Base-by-base conservation (phyloP, 2,888 invertebrate species). In the Eristalis intricaria region DNA sequence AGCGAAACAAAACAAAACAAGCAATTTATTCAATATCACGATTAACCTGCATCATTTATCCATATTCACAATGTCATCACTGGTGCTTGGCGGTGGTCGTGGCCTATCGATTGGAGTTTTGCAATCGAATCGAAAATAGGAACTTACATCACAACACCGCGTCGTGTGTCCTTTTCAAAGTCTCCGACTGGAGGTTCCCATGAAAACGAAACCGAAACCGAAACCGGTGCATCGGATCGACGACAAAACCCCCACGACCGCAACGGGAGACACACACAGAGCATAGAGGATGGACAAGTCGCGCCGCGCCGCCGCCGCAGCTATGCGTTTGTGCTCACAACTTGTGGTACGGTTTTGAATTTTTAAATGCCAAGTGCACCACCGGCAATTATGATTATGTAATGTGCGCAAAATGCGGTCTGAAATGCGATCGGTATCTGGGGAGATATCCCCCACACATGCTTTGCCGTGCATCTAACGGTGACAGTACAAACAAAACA, bases 331-430 rank as follows among this genome's bases (percentile, higher is more conserved):
- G 63, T 63, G 69, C 10, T 5, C 32, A 82, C 64, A 83, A 78
- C 78, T 70, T 75, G 79, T 64, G 79, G 79, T 76, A 69, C 73
- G 64, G 79, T 87, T 80, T 71, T 75, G 65, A 75, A 29, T 73
- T 87, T 83, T 79, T 76, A 79, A 87, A 84, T 87, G 87, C 84
- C 87, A 87, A 87, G 87, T 87, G 84, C 87, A 87, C 64, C 76
- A 75, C 75, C 79, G 63, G 75, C 80, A 84, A 84, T 84, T 87
- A 87, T 76, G 71, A 75, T 84, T 79, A 84, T 87, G 79, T 69
- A 87, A 87, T 84, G 61, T 50, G 40, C 50, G 35, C 50, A 87
- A 75, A 87, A 83, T 87, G 86, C 68, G 87, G 87, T 87, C 74
- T 79, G 84, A 87, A 87, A 87, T 80, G 70, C 29, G 84, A 87